Base-by-base conservation (phyloP, 2,113 vertebrate genomes). In the Calyptomena viridis region DNA sequence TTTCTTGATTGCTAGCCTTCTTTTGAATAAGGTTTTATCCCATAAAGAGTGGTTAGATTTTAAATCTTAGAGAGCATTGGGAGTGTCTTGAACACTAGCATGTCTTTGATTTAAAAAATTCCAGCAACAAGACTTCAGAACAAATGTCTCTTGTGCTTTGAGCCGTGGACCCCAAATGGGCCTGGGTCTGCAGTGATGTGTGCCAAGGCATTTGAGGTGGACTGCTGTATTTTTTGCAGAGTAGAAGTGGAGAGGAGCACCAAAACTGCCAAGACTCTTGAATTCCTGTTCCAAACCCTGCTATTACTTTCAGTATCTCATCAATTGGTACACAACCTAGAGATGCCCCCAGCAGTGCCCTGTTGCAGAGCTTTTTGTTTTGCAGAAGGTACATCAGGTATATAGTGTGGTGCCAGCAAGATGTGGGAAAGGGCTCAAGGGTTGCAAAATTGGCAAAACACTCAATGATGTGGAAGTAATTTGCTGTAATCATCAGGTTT, bases 401-500 rank as follows among this genome's bases (percentile, higher is more conserved):
- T 67, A 30, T 8, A 49, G 10, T 11, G n/a, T 90, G 3, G 31
- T 50, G 30, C 24, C 30, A 93, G 49, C 25, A 85, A 90, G 44
- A 68, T 49, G 12, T 59, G 53, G 67, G 27, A 85, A 76, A 66
- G 56, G 40, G 10, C 52, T 87, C 53, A 82, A 1, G 16, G 71
- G 0, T 62, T 79, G 31, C 42, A 76, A 90, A 83, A 66, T n/a
- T 55, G 47, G 42, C 44, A 87, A 84, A 89, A 79, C 24, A 64
- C 25, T 84, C n/a, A 23, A 31, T 91, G 35, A 37, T 86, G 66
- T 66, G 75, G 67, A 85, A 95, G 37, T 83, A 88, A 93, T 93
- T 93, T 92, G 30, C 49, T 88, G 42, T 83, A 84, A 88, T 94
- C 62, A 73, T 49, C 67, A 72, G 30, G 31, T 88, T 93, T 94